Evolutionary conservation across 2,113 vertebrate genomes (phyloP), one percentile per base, ranked within the genome.

Genomic region (Melierax canorus): DNA sequence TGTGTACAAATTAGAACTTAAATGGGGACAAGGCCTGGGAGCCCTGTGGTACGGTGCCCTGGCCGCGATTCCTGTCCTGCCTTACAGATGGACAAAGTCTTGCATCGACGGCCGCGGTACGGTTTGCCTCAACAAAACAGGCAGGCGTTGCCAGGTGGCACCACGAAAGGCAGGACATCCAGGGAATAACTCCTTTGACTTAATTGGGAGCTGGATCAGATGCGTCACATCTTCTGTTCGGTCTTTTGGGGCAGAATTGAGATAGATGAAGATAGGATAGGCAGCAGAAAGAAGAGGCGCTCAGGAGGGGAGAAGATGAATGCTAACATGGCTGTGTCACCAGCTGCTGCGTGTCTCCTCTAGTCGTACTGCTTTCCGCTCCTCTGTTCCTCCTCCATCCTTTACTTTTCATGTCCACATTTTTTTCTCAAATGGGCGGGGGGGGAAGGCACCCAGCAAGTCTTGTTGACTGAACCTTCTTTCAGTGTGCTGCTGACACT

Each of bases 31-130:
- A 48, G 56, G 15, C 9, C 17, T 55, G 64, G 53, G 48, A 69
- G 30, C 21, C 26, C 60, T 58, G 64, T 20, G 55, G 45, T 26
- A 4, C 1, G 2, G 19, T 24, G 15, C 20, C 51, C 29, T 63
- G 51, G 51, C 34, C 0, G 0, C 15, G 67, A n/a, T 19, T 85
- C 77, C 75, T 76, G 24, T 38, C 67, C 63, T 27, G 27, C 17
- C 29, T 64, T 39, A 10, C 3, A 19, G 24, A 9, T 17, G 26
- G 41, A 26, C 38, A 2, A 13, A 38, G 23, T 12, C 2, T 16
- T 50, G 22, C 27, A 6, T 13, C 8, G 0, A 0, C 6, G 41
- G 27, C 64, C 48, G 26, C 26, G 4, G 20, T 6, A 8, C 0
- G 2, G 13, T 32, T 36, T 46, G 21, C 20, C 34, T 30, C 43